Evolutionary conservation across 2,113 vertebrate species (phyloP).

Genomic region (Chaetorhynchus papuensis): DNA sequence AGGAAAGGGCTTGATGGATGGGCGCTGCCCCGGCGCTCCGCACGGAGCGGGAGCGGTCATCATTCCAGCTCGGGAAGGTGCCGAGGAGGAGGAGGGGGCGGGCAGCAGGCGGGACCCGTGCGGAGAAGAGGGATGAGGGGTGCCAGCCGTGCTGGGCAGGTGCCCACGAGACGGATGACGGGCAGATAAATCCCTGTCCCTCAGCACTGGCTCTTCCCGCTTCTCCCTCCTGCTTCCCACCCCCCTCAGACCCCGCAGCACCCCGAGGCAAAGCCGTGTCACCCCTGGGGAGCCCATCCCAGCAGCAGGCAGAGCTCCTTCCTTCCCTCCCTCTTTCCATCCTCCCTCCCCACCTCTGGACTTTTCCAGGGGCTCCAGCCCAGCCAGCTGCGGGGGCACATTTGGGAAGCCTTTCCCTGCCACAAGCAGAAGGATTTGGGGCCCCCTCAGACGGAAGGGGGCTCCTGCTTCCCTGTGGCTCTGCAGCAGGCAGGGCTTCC

Average conservation of each 20-base stretch:
- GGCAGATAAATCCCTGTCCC: neutral
- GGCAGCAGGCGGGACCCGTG: neutral
- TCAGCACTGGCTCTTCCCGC: neutral
- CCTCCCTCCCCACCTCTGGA: too few relatives aligned
- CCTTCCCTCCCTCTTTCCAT: neutral
- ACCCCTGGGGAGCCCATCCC: rapidly evolving
- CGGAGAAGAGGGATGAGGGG: neutral
- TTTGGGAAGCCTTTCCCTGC: neutral
- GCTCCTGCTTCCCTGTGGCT: neutral
- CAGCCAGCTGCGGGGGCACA: neutral
- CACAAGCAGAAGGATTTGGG: rapidly evolving
- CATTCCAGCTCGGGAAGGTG: neutral
- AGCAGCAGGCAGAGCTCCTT: neutral
- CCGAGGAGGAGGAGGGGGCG: neutral
- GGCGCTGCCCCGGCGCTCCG: neutral
- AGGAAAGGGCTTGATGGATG: constrained; percentile 23
- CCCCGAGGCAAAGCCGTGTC: rapidly evolving
- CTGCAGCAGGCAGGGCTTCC: neutral
- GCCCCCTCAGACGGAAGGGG: neutral
- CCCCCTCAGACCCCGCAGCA: neutral
- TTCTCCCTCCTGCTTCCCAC: neutral
- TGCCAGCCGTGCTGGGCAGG: neutral
- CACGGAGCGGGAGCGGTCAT: neutral
- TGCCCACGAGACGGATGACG: neutral
- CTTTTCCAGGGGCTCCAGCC: neutral